Evolutionary conservation across 2,113 vertebrate species (phyloP).

Genomic region (Ia io): DNA sequence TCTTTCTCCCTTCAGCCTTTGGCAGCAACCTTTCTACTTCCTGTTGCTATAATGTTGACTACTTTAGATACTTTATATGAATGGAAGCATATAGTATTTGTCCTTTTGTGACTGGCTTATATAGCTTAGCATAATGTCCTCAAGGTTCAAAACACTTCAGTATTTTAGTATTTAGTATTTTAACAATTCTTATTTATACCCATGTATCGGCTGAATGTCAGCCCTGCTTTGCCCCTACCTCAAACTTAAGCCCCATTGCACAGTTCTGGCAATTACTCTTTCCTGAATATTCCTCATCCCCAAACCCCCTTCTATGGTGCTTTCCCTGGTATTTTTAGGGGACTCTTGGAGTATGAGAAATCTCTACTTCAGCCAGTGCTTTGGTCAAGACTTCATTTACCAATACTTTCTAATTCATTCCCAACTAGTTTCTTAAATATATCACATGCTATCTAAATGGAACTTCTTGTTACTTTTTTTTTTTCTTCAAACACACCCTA

Average conservation of each 20-base stretch:
- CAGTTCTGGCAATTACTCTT: neutral
- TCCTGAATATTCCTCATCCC: neutral
- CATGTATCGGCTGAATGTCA: neutral
- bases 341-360: neutral
- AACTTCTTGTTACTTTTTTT: neutral
- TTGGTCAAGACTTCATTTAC: neutral
- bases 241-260: neutral
- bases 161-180: neutral
- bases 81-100: neutral
- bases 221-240: neutral
- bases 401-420: neutral
- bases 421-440: neutral
- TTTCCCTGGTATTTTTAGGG: neutral
- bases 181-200: neutral
- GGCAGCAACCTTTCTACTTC: neutral
- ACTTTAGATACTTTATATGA: neutral
- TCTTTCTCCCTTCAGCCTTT: neutral
- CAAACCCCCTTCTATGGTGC: neutral
- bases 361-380: neutral
- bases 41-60: neutral
- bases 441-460: neutral
- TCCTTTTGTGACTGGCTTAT: neutral
- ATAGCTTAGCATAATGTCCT: neutral
- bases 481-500: neutral
- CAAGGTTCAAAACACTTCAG: neutral